These are phyloP conservation scores for Dioctria linearis DNA, from an alignment of 2,888 invertebrate species.

Conservation along the genomic window DNA sequence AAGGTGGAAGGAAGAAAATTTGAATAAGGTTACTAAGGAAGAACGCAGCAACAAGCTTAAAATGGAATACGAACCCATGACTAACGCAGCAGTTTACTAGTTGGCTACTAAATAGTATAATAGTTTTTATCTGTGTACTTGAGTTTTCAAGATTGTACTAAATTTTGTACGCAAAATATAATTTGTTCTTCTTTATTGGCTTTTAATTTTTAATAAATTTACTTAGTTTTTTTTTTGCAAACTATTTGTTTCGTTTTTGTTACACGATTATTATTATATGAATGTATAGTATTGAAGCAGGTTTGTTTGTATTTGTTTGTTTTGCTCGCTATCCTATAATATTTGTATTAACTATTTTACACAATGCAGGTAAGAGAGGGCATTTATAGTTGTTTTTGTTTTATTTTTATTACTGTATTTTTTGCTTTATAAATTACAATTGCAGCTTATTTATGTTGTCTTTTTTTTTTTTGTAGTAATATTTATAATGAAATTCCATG, in stretches of 20 bases:
- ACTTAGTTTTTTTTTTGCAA: neutral
- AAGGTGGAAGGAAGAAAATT: neutral
- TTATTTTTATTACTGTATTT: neutral
- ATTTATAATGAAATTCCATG: neutral
- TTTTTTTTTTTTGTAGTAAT: no score
- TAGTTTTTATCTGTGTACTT: neutral
- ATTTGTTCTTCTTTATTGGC: neutral
- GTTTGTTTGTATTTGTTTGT: neutral
- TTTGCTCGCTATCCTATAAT: neutral
- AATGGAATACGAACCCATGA: neutral
- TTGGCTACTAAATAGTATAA: neutral
- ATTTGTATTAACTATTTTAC: slow-evolving; percentile 6
- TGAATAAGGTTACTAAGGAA: neutral
- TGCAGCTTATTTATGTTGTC: neutral
- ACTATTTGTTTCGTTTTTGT: neutral
- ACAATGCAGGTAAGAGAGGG: no score
- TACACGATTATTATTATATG: neutral
- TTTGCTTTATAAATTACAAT: slow-evolving; percentile 15
- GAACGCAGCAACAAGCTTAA: neutral
- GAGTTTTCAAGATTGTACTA: neutral
- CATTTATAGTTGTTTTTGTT: neutral
- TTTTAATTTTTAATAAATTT: neutral
- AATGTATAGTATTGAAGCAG: neutral
- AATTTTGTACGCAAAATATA: slow-evolving; percentile 21
- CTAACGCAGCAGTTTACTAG: neutral